Evolutionary conservation across 2,888 invertebrate genomes (phyloP), one percentile per base, ranked within the genome.

Genomic region (Calameuta idolon): DNA sequence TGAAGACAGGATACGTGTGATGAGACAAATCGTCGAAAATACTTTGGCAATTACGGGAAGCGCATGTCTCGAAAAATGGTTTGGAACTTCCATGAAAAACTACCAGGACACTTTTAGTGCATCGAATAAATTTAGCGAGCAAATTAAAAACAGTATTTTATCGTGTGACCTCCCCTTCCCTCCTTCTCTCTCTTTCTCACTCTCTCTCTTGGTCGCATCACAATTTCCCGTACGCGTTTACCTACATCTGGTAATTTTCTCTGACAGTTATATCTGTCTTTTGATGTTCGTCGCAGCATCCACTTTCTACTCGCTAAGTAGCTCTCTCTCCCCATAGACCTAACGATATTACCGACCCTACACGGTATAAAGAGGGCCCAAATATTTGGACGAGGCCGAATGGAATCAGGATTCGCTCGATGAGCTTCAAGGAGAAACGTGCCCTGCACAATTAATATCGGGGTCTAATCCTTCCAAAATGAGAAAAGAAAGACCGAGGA

Each of bases 71-170:
- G 82, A 81, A 83, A 81, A 83, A 82, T 80, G 80, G 80, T 79
- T 77, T 81, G 69, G 74, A 76, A 34, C 40, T 55, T 77, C 35
- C 74, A 76, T 78, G 75, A 82, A 79, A 82, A 82, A 83, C 71
- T 78, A 79, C 30, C 80, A 73, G 76, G 80, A 79, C 79, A 75
- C 80, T 83, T 81, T 81, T 83, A 83, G 79, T 81, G 74, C 76
- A 75, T 73, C 81, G 79, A 81, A 81, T 82, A 83, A 81, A 83
- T 82, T 82, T 82, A 79, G 74, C 79, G 69, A 69, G 82, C 83
- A 83, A 83, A 83, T 83, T 82, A 83, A 83, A 83, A 81, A 79
- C 81, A 81, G 75, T 80, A 81, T 80, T 79, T 83, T 79, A 82
- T 80, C 75, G 74, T 31, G 73, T 77, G 78, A 80, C 76, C 74